These are phyloP conservation scores for Parnassius orleans DNA, from an alignment of 2,888 invertebrate species.

Conservation along the genomic window DNA sequence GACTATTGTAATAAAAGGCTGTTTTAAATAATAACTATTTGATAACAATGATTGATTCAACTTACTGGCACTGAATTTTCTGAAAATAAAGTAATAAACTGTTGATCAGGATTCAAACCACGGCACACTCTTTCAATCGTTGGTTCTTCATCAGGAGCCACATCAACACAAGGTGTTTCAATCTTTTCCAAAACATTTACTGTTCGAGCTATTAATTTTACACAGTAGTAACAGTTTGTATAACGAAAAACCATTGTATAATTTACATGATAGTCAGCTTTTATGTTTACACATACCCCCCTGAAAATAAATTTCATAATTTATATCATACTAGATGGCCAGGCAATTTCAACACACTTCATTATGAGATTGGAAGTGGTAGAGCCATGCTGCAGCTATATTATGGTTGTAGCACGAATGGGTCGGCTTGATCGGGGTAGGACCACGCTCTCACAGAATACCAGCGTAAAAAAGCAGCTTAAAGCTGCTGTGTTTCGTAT, in stretches of 20 bases:
- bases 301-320: conserved; percentile 46
- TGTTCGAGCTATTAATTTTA: conserved; percentile 91
- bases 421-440: too few species aligned
- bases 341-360: too few species aligned
- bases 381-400: too few species aligned
- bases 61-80: conserved; percentile 91
- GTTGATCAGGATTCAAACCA: conserved; percentile 88
- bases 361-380: too few species aligned
- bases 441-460: too few species aligned
- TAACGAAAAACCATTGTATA: conserved; percentile 91
- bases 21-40: background rate
- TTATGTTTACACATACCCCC: conserved; percentile 87
- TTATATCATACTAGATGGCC: too few species aligned
- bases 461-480: too few species aligned
- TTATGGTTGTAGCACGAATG: too few species aligned
- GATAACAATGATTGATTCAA: conserved; percentile 27
- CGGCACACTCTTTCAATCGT: conserved; percentile 89
- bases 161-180: conserved; percentile 90
- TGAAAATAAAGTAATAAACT: conserved; percentile 91
- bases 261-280: conserved; percentile 88
- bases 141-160: conserved; percentile 83
- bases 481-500: too few species aligned
- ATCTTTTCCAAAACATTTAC: conserved; percentile 94
- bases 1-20: too few species aligned
- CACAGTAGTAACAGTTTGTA: conserved; percentile 90